Evolutionary conservation across 2,113 vertebrate genomes (phyloP).

Genomic region (Myrmophylax atrothorax): DNA sequence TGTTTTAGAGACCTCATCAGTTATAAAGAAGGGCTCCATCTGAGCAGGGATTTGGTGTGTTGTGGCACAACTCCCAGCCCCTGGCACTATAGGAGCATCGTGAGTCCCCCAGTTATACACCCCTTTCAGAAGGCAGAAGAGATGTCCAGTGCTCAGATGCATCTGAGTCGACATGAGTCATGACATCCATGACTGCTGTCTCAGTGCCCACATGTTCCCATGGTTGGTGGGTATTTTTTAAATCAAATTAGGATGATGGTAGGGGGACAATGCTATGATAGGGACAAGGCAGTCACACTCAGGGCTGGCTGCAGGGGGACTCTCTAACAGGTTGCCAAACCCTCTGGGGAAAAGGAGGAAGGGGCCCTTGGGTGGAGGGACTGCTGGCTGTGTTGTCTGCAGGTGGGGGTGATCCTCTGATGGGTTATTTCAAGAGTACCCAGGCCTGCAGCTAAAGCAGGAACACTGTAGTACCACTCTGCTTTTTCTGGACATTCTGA

Average conservation of each 20-base stretch:
- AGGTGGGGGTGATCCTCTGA: neutral
- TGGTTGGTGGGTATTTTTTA: neutral
- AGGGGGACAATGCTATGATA: neutral
- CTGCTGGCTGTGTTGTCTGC: neutral
- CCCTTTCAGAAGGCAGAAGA: neutral
- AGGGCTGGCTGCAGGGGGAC: neutral
- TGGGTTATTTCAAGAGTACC: neutral
- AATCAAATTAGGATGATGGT: neutral
- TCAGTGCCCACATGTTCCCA: neutral
- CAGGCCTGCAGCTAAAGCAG: neutral
- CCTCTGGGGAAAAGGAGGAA: neutral
- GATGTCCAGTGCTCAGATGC: accelerated
- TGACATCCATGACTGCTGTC: neutral
- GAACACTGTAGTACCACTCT: neutral
- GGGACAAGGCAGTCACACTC: neutral
- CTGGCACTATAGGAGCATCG: neutral
- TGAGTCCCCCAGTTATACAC: neutral
- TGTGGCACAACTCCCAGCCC: neutral
- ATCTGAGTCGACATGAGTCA: accelerated
- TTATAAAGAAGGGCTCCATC: neutral
- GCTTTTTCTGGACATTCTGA: neutral
- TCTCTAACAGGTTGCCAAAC: neutral
- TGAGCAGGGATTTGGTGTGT: neutral
- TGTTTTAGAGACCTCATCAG: neutral
- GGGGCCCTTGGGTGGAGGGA: too few relatives aligned